Conservation (phyloP, 2,888 invertebrate genomes). For the Morpho achilles region DNA sequence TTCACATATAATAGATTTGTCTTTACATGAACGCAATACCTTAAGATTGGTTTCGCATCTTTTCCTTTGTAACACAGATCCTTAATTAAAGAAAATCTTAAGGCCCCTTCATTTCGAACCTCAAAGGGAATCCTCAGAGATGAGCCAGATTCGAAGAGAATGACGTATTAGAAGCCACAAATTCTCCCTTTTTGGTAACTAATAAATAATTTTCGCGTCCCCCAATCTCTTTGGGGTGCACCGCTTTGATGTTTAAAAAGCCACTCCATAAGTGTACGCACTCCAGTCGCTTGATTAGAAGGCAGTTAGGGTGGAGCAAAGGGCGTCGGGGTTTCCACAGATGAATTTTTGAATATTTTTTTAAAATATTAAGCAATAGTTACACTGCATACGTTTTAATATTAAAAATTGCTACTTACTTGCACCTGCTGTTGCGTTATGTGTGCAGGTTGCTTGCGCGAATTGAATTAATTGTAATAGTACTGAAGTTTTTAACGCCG, state of each 20-base stretch:
- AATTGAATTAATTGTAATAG: too few relatives aligned
- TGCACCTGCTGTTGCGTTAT: not conserved
- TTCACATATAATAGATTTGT: too few relatives aligned
- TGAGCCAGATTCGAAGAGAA: constrained; percentile 31
- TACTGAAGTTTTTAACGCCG: too few relatives aligned
- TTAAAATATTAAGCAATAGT: constrained; percentile 7
- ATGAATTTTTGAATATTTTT: constrained; percentile 44
- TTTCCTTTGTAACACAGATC: constrained; percentile 16
- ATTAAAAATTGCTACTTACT: not conserved
- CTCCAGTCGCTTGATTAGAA: constrained; percentile 61
- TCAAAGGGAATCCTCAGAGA: constrained; percentile 38
- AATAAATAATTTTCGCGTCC: constrained; percentile 58
- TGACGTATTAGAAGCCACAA: constrained; percentile 35
- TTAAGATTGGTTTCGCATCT: constrained; percentile 1
- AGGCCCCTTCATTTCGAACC: constrained; percentile 34
- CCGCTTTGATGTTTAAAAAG: constrained; percentile 66
- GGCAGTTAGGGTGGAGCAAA: constrained; percentile 46
- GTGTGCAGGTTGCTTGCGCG: not conserved
- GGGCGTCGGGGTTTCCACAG: constrained; percentile 30
- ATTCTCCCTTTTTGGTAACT: constrained; percentile 46
- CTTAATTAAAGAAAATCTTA: constrained; percentile 41
- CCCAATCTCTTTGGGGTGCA: constrained; percentile 34
- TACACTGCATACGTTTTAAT: not conserved
- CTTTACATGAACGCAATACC: too few relatives aligned
- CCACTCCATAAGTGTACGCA: constrained; percentile 59